Conservation (phyloP, 2,888 invertebrate genomes). For the Shargacucullia verbasci region DNA sequence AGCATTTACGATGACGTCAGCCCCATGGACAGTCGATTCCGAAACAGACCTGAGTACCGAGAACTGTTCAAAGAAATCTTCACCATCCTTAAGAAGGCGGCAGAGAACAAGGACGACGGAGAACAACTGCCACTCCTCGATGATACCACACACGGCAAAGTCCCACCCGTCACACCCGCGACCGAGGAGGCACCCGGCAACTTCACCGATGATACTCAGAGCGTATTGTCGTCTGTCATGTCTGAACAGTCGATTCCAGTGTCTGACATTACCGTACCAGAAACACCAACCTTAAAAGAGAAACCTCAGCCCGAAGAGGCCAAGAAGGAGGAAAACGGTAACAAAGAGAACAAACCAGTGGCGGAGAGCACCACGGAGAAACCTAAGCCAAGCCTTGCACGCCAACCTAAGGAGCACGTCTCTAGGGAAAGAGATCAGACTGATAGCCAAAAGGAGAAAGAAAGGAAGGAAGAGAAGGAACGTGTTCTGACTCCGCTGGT, state of each 20-base stretch:
- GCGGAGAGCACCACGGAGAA: constrained; percentile 72
- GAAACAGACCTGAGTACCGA: constrained; percentile 94
- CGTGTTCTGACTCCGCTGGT: constrained; percentile 90
- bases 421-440: constrained; percentile 66
- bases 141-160: constrained; percentile 89
- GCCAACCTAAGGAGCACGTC: constrained; percentile 64
- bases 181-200: constrained; percentile 91
- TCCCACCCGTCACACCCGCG: constrained; percentile 92
- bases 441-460: constrained; percentile 49
- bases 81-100: constrained; percentile 94
- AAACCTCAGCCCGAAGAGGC: constrained; percentile 68
- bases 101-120: constrained; percentile 94
- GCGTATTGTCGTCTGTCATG: constrained; percentile 93
- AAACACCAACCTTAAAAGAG: constrained; percentile 86
- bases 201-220: constrained; percentile 92
- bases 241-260: constrained; percentile 92
- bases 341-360: constrained; percentile 78
- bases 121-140: constrained; percentile 93
- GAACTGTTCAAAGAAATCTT: constrained; percentile 95
- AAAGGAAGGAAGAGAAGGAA: constrained; percentile 80
- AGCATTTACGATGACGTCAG: constrained; percentile 95
- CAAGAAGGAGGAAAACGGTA: constrained; percentile 74
- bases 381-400: constrained; percentile 55
- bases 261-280: constrained; percentile 90
- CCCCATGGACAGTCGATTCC: constrained; percentile 94